Evolutionary conservation across 2,888 invertebrate genomes (phyloP).

Genomic region (Polydrusus tereticollis): DNA sequence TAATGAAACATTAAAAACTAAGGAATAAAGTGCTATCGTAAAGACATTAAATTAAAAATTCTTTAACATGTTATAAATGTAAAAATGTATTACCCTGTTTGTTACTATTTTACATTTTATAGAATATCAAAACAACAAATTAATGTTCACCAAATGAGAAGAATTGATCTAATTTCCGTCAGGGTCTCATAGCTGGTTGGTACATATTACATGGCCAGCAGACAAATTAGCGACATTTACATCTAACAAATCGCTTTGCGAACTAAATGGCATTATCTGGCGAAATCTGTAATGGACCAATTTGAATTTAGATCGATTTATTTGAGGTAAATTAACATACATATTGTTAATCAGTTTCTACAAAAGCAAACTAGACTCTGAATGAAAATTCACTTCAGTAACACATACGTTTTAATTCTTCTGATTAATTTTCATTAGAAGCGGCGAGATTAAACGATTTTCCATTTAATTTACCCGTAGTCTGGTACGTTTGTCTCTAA

Average conservation of each 20-base stretch:
- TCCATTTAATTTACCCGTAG: slow-evolving; percentile 45
- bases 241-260: slow-evolving; percentile 51
- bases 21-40: no score
- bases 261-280: slow-evolving; percentile 53
- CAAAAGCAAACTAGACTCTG: slow-evolving; percentile 44
- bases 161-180: slow-evolving; percentile 11
- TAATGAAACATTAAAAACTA: no score
- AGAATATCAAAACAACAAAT: no score
- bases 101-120: no score
- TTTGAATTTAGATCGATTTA: slow-evolving; percentile 54
- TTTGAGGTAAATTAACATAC: slow-evolving; percentile 48
- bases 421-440: slow-evolving; percentile 6
- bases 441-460: slow-evolving; percentile 43
- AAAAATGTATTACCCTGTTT: no score
- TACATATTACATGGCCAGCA: neutral
- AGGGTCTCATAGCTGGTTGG: neutral
- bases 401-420: slow-evolving; percentile 22
- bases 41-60: no score
- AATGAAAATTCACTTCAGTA: slow-evolving; percentile 11
- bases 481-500: slow-evolving; percentile 45
- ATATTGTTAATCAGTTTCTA: slow-evolving; percentile 54
- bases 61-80: no score
- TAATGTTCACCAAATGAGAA: neutral
- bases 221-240: slow-evolving; percentile 41
- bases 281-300: slow-evolving; percentile 53